Base-by-base conservation (phyloP, 92 coral and sea anemone species). In the Parazoanthus darwini region DNA sequence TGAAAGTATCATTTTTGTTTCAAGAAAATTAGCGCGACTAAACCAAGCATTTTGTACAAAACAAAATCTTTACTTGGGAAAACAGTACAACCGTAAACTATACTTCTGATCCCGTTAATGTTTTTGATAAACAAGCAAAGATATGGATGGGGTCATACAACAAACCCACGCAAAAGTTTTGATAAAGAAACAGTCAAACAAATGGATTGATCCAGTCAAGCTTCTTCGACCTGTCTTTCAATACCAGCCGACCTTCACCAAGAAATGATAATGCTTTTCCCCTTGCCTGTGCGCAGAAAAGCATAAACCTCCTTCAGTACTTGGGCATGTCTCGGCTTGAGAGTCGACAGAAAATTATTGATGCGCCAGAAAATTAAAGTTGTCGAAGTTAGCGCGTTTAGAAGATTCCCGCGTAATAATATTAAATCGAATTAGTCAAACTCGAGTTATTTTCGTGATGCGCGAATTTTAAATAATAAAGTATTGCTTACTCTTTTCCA, bases 261-360 rank as follows among this genome's bases (percentile, higher is more conserved):
- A 70, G 75, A 70, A 15, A 70, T 0, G 75, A 70, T 70, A 70
- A 70, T 25, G 75, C 75, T 77, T 43, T 77, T 77, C 56, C 56
- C 56, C 56, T 77, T 77, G 80, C 3, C 10, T 77, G 80, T 77
- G 80, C 80, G 6, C 80, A 77, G 56, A 77, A 42, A 77, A 77
- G 51, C 80, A 37, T 77, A 86, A 50, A 25, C 77, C 8, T 73
- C 7, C 77, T 73, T 73, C 77, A 25, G 37, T 73, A 73, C 77
- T n/a, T 73, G 3, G 42, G 77, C 77, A 73, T 73, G 38, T 73
- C 38, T 6, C 77, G 38, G 77, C 77, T 25, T 73, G 82, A 74
- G 70, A 65, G 70, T 74, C 37, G 89, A 86, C 43, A 39, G 78
- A 29, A 29, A 29, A 29, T 29, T 29, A 29, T 29, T 29, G 33